Base-by-base conservation (phyloP, 2,888 invertebrate species). In the Cheilosia grossa region DNA sequence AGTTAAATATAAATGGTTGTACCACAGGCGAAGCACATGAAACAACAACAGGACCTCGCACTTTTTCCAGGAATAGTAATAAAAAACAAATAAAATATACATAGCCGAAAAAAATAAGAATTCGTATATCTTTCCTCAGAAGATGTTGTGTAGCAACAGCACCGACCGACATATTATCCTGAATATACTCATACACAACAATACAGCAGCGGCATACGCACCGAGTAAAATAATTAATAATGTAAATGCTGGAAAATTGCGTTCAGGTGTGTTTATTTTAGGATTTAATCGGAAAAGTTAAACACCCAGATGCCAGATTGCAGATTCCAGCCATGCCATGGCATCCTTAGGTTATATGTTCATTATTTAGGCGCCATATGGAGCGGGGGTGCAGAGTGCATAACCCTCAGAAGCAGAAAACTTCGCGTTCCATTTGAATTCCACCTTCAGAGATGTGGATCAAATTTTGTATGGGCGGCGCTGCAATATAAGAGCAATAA, bases 271-370 rank as follows among this genome's bases (percentile, higher is more conserved):
- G 83, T 83, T 85, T 85, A 72, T 80, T 85, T 85, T 85, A 85
- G 80, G 70, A 85, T 85, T 85, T 80, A 85, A 85, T 85, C 85
- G 85, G 80, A 85, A 85, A 85, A 85, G 85, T 85, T 85, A 85
- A 80, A 70, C 67, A 66, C 64, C 63, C 51, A 13, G 37, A 37
- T 37, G 37, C 37, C 37, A 37, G 33, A 37, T 37, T 37, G 70
- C 70, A 72, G 79, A 73, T 83, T 79, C 69, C 44, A n/a, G 21
- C 21, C 51, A 27, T 27, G 6, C 27, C 27, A 27, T 27, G 27
- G 5, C 27, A 21, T n/a, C 56, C 30, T 37, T 51, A 30, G 30
- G 27, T n/a, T 58, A 49, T 30, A 47, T 44, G 24, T 54, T 21
- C 27, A 61, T 51, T 72, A 72, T 66, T 40, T 19, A 63, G 54